Evolutionary conservation across 2,113 vertebrate species (phyloP), one percentile per base, ranked within the genome.

Genomic region (Dendropsophus ebraccatus): DNA sequence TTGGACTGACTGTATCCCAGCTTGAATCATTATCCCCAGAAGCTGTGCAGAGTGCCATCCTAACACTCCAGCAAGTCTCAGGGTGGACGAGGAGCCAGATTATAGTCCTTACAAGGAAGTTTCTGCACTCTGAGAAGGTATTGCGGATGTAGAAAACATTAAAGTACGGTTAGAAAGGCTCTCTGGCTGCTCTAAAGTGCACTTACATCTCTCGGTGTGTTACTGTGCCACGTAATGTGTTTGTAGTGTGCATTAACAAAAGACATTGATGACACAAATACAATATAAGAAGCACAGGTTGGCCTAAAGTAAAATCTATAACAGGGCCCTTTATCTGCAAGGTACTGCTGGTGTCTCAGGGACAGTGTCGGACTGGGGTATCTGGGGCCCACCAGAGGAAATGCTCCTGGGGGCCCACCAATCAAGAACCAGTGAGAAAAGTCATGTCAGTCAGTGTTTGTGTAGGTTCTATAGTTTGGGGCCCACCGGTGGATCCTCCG

Each of bases 41-140:
- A 87, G 94, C 93, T 0, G 95, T 96, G 80, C 94, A 91, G 0
- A 67, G 81, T 0, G 94, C 95, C 52, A 91, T 95, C 87, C 86
- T 91, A 1, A 94, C 93, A 10, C 92, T 96, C 85, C 94, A 87
- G 88, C 94, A 94, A 88, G 92, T 96, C 49, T 91, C 92, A 0
- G 94, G 95, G 16, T 96, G 95, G 95, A 87, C 93, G 74, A 94
- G 85, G 83, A 93, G 94, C 88, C 95, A 96, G 90, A 87, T 91
- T 82, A 88, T 91, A 85, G 87, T 96, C 90, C 89, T 96, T 83
- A 91, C 92, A 62, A 90, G 89, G 88, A 96, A 96, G 88, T 95
- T 94, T 58, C 87, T 96, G 80, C 92, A 93, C 73, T 88, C 91
- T 12, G 92, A 91, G 89, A 95, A 96, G 95, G 95, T 96, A 89